Percentiles rank a stretch among this genome's conserved stretches.
Evolutionary conservation across 2,113 vertebrate species (phyloP).

Genomic region (Anthoscopus minutus): DNA sequence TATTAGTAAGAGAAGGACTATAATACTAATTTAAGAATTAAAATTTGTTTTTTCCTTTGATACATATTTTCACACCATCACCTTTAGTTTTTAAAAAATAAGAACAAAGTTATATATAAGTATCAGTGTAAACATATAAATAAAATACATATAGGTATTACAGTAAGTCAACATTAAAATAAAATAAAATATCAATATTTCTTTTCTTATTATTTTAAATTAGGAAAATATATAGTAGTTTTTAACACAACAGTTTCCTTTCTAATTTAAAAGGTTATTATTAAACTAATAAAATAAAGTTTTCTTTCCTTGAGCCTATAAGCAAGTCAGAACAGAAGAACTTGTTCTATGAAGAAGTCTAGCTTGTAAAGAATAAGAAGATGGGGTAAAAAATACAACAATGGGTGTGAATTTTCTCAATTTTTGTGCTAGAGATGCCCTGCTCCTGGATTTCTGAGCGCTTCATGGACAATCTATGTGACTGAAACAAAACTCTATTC

Average conservation of each 20-base stretch:
- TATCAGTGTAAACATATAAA: neutral
- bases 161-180: neutral
- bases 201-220: neutral
- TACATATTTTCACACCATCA: neutral
- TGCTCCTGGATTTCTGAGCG: neutral
- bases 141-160: neutral
- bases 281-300: neutral
- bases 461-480: neutral
- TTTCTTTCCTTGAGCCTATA: neutral
- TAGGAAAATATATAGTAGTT: neutral
- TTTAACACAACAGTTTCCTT: neutral
- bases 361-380: neutral
- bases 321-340: neutral
- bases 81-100: neutral
- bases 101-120: neutral
- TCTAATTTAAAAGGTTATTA: neutral
- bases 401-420: accelerated
- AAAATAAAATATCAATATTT: neutral
- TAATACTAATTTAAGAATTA: neutral
- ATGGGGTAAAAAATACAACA: neutral
- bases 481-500: neutral
- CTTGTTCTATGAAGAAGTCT: neutral
- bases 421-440: neutral
- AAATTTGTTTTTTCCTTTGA: neutral
- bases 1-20: neutral